phyloP scores from a whole-genome alignment of 1,140 invertebrate species.

The Andrena cerasifolii region DNA sequence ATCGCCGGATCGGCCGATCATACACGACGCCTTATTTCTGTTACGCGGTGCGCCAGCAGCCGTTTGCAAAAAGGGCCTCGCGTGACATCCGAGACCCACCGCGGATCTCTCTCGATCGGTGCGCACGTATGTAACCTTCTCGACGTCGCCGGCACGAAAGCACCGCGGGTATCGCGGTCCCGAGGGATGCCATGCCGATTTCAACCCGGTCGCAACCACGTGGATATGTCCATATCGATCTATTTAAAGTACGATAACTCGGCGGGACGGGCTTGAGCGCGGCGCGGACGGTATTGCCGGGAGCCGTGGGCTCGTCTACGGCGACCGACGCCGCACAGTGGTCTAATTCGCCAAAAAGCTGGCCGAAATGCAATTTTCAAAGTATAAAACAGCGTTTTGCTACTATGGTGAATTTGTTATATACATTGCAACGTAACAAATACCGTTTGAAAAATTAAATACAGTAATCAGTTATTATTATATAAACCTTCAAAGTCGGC shows the following conservation, averaged over 20 bases:
- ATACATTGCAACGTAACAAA: no score
- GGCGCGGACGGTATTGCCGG: neutral
- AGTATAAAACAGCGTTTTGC: no score
- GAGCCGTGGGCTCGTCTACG: neutral
- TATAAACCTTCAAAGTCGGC: no score
- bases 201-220: neutral
- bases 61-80: conserved; percentile 51
- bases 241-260: conserved; percentile 10
- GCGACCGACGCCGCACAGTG: no score
- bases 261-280: neutral
- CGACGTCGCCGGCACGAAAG: neutral
- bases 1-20: conserved; percentile 59
- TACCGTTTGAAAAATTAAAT: no score
- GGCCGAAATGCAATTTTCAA: no score
- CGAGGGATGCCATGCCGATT: neutral
- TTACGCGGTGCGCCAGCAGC: conserved; percentile 41
- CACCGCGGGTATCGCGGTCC: neutral
- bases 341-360: no score
- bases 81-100: conserved; percentile 63
- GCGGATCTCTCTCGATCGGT: conserved; percentile 1
- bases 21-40: conserved; percentile 55
- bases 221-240: neutral
- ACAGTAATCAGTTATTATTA: no score
- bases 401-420: no score
- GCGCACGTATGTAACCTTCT: no score